Conservation (phyloP, 2,797 vertebrate genomes). For the Octomys mimax region DNA sequence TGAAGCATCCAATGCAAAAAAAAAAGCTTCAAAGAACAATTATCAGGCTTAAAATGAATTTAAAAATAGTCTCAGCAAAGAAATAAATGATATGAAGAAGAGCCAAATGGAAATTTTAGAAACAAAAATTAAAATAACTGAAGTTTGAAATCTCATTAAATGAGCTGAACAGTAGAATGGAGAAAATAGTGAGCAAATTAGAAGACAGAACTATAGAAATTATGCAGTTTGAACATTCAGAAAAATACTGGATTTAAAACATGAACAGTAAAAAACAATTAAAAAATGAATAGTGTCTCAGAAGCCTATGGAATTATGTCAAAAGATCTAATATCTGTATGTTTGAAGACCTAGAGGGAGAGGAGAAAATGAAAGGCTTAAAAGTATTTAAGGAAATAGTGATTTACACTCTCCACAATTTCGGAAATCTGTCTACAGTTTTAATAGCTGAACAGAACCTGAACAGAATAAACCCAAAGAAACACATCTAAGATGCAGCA, state of each 20-base stretch:
- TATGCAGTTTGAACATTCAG: background rate
- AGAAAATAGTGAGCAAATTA: background rate
- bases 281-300: background rate
- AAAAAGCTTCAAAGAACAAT: slow-evolving; percentile 56
- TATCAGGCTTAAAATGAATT: slow-evolving; percentile 46
- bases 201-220: background rate
- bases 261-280: too few relatives aligned
- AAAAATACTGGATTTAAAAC: background rate
- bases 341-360: background rate
- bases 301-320: background rate
- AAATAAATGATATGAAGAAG: slow-evolving; percentile 49
- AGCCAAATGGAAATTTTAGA: slow-evolving; percentile 62
- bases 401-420: background rate
- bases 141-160: slow-evolving; percentile 14
- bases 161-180: background rate
- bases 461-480: slow-evolving; percentile 57
- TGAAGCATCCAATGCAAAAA: slow-evolving; percentile 59
- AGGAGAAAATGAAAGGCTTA: background rate
- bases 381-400: slow-evolving; percentile 32
- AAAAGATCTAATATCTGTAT: background rate
- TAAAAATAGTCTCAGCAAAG: slow-evolving; percentile 36
- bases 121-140: slow-evolving; percentile 28
- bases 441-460: background rate
- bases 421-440: background rate
- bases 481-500: background rate